A percentile compares a stretch with the other conserved stretches of the same genome.
Evolutionary conservation across 2,797 vertebrate species (phyloP).

Genomic region (Corythornis leucogaster): DNA sequence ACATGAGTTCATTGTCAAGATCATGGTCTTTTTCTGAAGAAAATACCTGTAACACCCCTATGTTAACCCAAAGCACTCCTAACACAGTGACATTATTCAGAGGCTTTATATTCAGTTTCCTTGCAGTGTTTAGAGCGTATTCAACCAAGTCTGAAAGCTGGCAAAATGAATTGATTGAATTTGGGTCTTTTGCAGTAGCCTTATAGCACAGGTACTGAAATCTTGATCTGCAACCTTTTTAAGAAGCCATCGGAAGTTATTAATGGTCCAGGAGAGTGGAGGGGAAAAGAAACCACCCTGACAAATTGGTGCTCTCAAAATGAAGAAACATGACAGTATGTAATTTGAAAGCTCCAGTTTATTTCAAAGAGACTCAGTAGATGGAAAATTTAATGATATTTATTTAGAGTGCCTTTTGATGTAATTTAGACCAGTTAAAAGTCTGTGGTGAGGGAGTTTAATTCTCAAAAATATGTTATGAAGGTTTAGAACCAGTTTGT

Average conservation of each 20-base stretch:
- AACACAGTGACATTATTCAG: constrained; percentile 23
- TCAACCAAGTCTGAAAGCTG: constrained; percentile 38
- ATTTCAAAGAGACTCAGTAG: constrained; percentile 5
- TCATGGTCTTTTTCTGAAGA: neutral
- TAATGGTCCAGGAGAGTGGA: neutral
- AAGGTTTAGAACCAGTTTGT: neutral
- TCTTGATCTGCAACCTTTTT: constrained; percentile 20
- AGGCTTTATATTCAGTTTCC: constrained; percentile 49
- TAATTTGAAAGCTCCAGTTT: neutral
- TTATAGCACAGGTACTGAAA: neutral
- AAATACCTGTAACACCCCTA: neutral
- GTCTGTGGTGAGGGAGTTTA: neutral
- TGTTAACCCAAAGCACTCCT: neutral
- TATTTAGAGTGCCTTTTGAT: constrained; percentile 4
- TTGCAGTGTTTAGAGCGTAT: constrained; percentile 31
- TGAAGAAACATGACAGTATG: neutral
- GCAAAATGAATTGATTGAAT: constrained; percentile 54
- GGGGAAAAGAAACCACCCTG: neutral
- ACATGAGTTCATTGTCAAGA: neutral
- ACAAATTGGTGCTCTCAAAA: neutral
- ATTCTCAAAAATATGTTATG: neutral
- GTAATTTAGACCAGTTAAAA: neutral
- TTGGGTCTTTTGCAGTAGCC: constrained; percentile 38
- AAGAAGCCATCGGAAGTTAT: constrained; percentile 9
- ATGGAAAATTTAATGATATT: neutral